Evolutionary conservation across 2,113 vertebrate species (phyloP).

Genomic region (Ovis aries): ARS-UI_Ramb_v3.0 NC_056067.1:29100001-29100500

Average conservation of each 20-base stretch:
- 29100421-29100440: neutral
- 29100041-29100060: neutral
- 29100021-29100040: neutral
- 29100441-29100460: slow-evolving; percentile 8
- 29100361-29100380: slow-evolving; percentile 23
- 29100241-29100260: neutral
- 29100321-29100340: slow-evolving; percentile 51
- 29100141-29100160: neutral
- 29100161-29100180: neutral
- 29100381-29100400: slow-evolving; percentile 15
- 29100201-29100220: neutral
- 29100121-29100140: neutral
- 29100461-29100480: neutral
- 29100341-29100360: slow-evolving; percentile 42
- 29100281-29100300: neutral
- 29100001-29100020: neutral
- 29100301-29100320: slow-evolving; percentile 49
- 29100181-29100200: neutral
- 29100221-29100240: neutral
- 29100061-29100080: neutral
- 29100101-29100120: neutral
- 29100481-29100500: neutral
- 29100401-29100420: slow-evolving; percentile 3
- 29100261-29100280: neutral
- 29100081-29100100: neutral